These are phyloP conservation scores for Tylochromis polylepis DNA, from an alignment of 2,113 vertebrate species.

Conservation along the genomic window DNA sequence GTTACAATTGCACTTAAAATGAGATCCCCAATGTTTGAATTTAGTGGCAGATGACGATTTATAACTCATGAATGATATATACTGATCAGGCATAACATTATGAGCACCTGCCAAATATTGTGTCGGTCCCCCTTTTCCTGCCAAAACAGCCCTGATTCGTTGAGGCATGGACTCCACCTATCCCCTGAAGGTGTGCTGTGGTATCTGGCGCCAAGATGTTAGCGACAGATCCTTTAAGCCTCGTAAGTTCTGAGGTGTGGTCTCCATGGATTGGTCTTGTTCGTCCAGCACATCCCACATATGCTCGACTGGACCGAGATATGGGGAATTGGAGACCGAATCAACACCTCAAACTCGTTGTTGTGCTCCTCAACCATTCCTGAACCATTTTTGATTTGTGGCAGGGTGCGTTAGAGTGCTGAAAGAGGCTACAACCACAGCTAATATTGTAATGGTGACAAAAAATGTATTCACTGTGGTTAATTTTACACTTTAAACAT, in stretches of 20 bases:
- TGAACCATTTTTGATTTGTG: not conserved
- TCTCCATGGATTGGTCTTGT: not conserved
- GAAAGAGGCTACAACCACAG: not conserved
- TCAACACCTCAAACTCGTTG: not conserved
- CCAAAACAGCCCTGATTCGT: not conserved
- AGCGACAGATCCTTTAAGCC: no score
- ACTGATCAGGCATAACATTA: not conserved
- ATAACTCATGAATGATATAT: not conserved
- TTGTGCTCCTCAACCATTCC: not conserved
- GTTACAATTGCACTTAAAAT: not conserved
- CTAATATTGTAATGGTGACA: not conserved
- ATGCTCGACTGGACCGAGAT: not conserved
- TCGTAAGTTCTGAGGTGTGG: no score
- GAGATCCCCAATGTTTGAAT: not conserved
- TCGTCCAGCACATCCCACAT: not conserved
- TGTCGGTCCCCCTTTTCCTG: not conserved
- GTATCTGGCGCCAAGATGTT: no score
- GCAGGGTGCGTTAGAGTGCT: not conserved
- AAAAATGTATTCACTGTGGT: not conserved
- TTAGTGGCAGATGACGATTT: not conserved
- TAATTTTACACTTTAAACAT: not conserved
- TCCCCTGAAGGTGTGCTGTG: no score
- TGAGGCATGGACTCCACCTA: not conserved
- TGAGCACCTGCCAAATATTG: not conserved
- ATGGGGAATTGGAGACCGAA: not conserved